Evolutionary conservation across 1,140 invertebrate species (phyloP), one percentile per base, ranked within the genome.

Genomic region (Caenorhabditis tropicalis): DNA sequence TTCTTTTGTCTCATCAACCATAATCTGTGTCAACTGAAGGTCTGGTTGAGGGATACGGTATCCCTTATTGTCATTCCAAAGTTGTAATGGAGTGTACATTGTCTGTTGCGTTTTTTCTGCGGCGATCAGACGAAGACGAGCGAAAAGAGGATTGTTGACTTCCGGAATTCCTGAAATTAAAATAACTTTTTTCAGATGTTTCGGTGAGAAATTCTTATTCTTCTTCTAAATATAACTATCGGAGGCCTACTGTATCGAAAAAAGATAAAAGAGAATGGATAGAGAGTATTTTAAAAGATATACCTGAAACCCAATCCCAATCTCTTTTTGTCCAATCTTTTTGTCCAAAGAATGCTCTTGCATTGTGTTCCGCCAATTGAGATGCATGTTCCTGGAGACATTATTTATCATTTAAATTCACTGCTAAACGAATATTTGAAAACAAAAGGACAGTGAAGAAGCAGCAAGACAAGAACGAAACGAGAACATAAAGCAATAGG

Each of bases 251-350:
- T n/a, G n/a, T n/a, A n/a, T n/a, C n/a, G n/a, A n/a, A n/a, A n/a
- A n/a, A n/a, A n/a, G n/a, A n/a, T n/a, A n/a, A n/a, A n/a, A n/a
- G n/a, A n/a, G n/a, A n/a, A n/a, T n/a, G n/a, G n/a, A n/a, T n/a
- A n/a, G n/a, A n/a, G n/a, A n/a, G n/a, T n/a, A n/a, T n/a, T n/a
- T n/a, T 49, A 53, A 81, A 24, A 2, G 16, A 46, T 21, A 12
- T 10, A 85, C 79, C 84, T 33, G 79, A 85, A 15, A 86, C 86
- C 79, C 86, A 85, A 70, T 87, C 86, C 86, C 86, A 87, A 70
- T 87, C 86, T 43, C 43, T 39, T 43, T 87, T 87, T 12, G 84
- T 80, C 86, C 85, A 86, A 43, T 86, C 84, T 3, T 82, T 49
- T 21, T 86, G 79, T 6, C 24, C 24, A 48, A 87, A 87, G 81